phyloP scores from a whole-genome alignment of 2,113 vertebrate genomes.

The Paedocypris sp. region DNA sequence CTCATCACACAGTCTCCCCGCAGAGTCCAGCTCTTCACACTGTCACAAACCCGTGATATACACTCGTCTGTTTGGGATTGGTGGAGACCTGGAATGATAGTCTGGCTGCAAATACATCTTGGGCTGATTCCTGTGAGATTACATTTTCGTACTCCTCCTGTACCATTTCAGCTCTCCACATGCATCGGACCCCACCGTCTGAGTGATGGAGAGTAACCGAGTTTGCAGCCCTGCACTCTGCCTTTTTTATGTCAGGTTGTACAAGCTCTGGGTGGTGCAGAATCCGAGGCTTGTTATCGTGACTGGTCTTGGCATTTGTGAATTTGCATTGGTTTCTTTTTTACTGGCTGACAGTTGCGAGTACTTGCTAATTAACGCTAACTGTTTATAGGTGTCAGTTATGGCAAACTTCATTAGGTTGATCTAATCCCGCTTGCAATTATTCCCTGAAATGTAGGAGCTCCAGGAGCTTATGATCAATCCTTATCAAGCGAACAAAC shows the following conservation, averaged over 20 bases:
- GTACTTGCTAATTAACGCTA: not conserved
- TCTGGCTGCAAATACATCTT: not conserved
- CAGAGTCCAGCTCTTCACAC: not conserved
- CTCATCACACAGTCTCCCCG: not conserved
- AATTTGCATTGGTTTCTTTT: not conserved
- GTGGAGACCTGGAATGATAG: not conserved
- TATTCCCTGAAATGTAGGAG: no score
- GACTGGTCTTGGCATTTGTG: not conserved
- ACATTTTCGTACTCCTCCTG: not conserved
- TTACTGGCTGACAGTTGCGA: not conserved
- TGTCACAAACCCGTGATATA: not conserved
- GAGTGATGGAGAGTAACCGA: conserved; percentile 13
- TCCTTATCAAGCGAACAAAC: no score
- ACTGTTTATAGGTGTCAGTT: conserved; percentile 2
- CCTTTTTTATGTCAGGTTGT: not conserved
- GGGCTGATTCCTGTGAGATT: not conserved
- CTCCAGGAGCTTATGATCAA: no score
- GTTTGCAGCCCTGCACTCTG: conserved; percentile 6
- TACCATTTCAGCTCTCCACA: not conserved
- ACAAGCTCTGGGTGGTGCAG: not conserved
- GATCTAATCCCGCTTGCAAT: no score
- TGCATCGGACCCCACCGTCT: not conserved
- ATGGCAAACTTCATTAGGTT: not conserved
- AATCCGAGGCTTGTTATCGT: conserved; percentile 10
- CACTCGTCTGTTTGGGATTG: not conserved